phyloP scores from a whole-genome alignment of 2,797 vertebrate genomes.

The Sebastes vulpes region DNA sequence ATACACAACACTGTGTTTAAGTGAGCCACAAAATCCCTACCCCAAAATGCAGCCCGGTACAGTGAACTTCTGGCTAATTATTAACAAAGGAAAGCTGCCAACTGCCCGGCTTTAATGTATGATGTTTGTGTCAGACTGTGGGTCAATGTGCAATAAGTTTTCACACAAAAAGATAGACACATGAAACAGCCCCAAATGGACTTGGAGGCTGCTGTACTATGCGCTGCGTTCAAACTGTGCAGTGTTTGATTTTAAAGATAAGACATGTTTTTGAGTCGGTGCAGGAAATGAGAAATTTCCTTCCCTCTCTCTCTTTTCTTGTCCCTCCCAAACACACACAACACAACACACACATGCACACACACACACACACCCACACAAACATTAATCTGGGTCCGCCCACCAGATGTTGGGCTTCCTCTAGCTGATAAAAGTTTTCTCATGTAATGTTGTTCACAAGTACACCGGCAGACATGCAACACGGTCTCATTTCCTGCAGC shows the following conservation, averaged over 20 bases:
- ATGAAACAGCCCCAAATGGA: neutral
- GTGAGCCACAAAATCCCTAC: neutral
- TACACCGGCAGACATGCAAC: neutral
- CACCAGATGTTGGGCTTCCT: neutral
- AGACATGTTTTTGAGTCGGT: no score
- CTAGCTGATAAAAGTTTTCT: no score
- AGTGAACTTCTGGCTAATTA: neutral
- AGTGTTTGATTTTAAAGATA: no score
- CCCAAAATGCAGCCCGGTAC: neutral
- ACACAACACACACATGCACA: neutral
- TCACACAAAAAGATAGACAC: neutral
- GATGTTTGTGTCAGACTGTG: neutral
- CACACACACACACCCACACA: neutral
- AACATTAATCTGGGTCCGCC: neutral
- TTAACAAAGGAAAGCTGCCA: neutral
- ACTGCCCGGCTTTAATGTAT: neutral
- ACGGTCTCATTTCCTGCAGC: neutral
- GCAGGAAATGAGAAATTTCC: neutral
- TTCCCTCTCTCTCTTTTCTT: neutral
- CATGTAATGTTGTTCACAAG: neutral
- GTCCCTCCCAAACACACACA: neutral
- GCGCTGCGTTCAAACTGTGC: neutral
- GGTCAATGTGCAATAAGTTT: neutral
- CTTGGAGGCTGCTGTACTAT: neutral
- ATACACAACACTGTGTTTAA: neutral